Base-by-base conservation (phyloP, 53 echinoderm and acorn worm genomes). In the Mesocentrotus franciscanus region DNA sequence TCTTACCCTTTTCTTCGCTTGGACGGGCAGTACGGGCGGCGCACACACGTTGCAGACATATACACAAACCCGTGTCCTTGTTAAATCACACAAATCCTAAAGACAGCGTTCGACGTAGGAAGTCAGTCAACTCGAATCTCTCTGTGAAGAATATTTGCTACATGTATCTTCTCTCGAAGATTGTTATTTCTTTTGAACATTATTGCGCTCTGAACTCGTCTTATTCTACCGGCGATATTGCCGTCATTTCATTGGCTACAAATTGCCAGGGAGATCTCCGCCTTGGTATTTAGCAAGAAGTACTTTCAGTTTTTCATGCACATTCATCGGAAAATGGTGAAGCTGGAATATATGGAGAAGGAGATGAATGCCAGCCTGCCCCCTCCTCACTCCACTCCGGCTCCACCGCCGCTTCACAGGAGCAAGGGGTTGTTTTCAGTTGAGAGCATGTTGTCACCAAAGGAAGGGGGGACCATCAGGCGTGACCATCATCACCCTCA, bases 371-470 rank as follows among this genome's bases (percentile, higher is more conserved):
- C 95, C 30, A 94, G 95, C 87, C 55, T 94, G 29, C 95, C 95
- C 95, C 95, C 95, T 94, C 95, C 95, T 85, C 95, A 94, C 87
- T 85, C 95, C 95, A 85, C 87, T 64, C 95, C 95, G 13, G 95
- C 87, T 70, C 95, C 95, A 64, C 95, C 95, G 6, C 85, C 95
- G 55, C 85, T 87, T 22, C 95, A 94, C 14, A 94, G 95, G 87
- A 85, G 68, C 72, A 97, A 97, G 85, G 96, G 96, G 60, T 95
- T 96, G 60, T 97, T 97, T 85, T 96, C 97, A 15, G 96, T 97
- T 13, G 97, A 97, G 92, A 97, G 97, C 76, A 97, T 97, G 97
- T 68, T 97, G 90, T 96, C 96, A 10, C 92, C 96, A 0, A 95
- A 92, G 71, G 92, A 94, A 49, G 89, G 90, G 33, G 94, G 94